These are phyloP conservation scores for Pomacea canaliculata DNA, from an alignment of 2,888 invertebrate genomes.

Conservation along the genomic window DNA sequence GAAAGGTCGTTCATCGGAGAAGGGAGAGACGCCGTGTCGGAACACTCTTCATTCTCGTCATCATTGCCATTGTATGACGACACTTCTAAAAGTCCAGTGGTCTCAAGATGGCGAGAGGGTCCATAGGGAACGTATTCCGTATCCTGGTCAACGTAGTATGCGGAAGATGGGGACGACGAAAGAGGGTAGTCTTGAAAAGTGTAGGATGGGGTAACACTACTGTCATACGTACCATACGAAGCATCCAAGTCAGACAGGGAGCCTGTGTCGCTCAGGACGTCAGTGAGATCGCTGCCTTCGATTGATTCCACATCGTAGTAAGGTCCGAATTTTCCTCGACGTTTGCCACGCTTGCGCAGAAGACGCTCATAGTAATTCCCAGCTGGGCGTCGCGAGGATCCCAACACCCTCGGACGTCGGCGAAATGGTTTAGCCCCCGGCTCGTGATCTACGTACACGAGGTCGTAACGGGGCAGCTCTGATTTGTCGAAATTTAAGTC, in stretches of 20 bases:
- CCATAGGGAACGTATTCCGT: slow-evolving; percentile 55
- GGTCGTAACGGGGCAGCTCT: slow-evolving; percentile 14
- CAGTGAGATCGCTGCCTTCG: slow-evolving; percentile 42
- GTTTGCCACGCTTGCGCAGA: slow-evolving; percentile 36
- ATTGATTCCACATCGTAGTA: slow-evolving; percentile 51
- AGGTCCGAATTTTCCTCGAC: slow-evolving; percentile 44
- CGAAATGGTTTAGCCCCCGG: slow-evolving; percentile 24
- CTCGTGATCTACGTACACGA: slow-evolving; percentile 4
- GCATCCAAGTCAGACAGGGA: slow-evolving; percentile 26
- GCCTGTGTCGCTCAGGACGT: slow-evolving; percentile 43
- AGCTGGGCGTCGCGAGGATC: slow-evolving; percentile 36
- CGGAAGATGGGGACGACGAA: slow-evolving; percentile 3
- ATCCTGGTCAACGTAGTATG: slow-evolving; percentile 33
- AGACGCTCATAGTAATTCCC: slow-evolving; percentile 49
- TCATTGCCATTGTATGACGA: slow-evolving; percentile 20
- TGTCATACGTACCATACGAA: slow-evolving; percentile 23
- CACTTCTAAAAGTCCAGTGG: slow-evolving; percentile 32
- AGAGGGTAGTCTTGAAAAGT: slow-evolving; percentile 16
- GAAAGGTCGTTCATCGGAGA: slow-evolving; percentile 20
- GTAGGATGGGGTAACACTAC: slow-evolving; percentile 8
- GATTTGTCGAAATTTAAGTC: slow-evolving; percentile 1
- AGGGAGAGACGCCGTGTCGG: slow-evolving; percentile 18
- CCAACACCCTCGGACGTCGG: slow-evolving; percentile 39
- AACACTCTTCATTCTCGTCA: slow-evolving; percentile 39
- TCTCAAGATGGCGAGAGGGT: slow-evolving; percentile 41